These are phyloP conservation scores for Apodemia hepburni DNA, from an alignment of 2,888 invertebrate genomes.

Conservation along the genomic window DNA sequence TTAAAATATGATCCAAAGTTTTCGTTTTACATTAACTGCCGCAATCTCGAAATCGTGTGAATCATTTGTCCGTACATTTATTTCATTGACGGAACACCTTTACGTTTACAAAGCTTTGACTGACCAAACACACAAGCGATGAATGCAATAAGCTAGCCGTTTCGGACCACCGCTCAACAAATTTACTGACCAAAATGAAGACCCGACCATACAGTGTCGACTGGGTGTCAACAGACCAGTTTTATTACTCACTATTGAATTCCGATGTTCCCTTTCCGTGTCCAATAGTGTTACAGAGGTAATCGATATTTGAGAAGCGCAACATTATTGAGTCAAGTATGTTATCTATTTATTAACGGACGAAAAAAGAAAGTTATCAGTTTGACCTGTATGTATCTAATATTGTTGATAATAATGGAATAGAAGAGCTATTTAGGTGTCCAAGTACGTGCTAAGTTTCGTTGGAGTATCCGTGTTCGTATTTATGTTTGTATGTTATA, in stretches of 20 bases:
- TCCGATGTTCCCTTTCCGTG: constrained; percentile 52
- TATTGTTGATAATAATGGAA: no score
- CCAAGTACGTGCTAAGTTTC: no score
- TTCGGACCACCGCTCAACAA: constrained; percentile 67
- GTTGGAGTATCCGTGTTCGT: no score
- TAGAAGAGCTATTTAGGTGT: no score
- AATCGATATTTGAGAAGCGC: constrained; percentile 29
- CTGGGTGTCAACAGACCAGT: constrained; percentile 59
- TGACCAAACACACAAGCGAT: constrained; percentile 58
- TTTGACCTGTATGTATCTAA: no score
- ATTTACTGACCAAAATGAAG: constrained; percentile 74
- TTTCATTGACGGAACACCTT: constrained; percentile 58
- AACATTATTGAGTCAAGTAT: background rate
- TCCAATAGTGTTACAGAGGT: constrained; percentile 32
- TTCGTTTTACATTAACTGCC: no score
- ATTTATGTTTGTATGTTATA: no score
- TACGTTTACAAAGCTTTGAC: constrained; percentile 67
- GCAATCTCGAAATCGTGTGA: no score
- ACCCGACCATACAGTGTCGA: constrained; percentile 51
- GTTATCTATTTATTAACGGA: no score
- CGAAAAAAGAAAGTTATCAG: no score
- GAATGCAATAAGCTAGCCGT: constrained; percentile 71
- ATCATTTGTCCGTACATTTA: constrained; percentile 45
- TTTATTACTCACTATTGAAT: constrained; percentile 70
- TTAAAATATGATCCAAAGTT: no score